Evolutionary conservation across 2,888 invertebrate species (phyloP), one percentile per base, ranked within the genome.

Genomic region (Cecidostiba fungosa): DNA sequence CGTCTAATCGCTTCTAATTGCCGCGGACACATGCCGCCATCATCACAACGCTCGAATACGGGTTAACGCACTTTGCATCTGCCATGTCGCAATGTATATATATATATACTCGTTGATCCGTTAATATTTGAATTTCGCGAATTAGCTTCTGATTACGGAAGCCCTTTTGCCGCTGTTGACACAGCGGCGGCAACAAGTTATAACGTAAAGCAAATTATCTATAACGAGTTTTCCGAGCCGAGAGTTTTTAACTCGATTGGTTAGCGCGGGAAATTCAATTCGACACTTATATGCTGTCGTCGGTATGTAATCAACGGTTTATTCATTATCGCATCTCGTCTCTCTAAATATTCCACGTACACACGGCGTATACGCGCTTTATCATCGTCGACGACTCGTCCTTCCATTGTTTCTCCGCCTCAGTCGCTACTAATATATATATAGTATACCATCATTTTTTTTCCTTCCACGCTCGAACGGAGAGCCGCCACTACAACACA

Each of bases 1-100:
- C 79, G 82, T 85, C 87, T 87, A 87, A 87, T 87, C 77, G 83
- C n/a, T 70, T 70, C 87, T 87, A 83, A 87, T 87, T 87, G 80
- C 26, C 72, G 77, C 77, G 26, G 43, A 32, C 77, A n/a, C 19
- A 66, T 26, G 62, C 62, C 29, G 76, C 50, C 6, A 19, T 39
- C 32, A 3, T 16, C 14, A 47, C 23, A 43, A 78, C 32, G 77
- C 19, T 59, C 54, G 26, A 85, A 85, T 32, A 70, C 54, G 70
- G 76, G 76, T 81, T 85, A 85, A 50, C 72, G 54, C 43, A n/a
- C 32, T 54, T n/a, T 29, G 23, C 14, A 12, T 43, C 43, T 1
- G 4, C 26, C 5, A 23, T 78, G 77, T 23, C 47, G 32, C 47
- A 74, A 74, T 16, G 19, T 12, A 10, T 12, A 10, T 12, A 1